Percentiles rank a stretch among this genome's conserved stretches.
phyloP scores from a whole-genome alignment of 2,797 vertebrate species.

The Agapornis canus region DNA sequence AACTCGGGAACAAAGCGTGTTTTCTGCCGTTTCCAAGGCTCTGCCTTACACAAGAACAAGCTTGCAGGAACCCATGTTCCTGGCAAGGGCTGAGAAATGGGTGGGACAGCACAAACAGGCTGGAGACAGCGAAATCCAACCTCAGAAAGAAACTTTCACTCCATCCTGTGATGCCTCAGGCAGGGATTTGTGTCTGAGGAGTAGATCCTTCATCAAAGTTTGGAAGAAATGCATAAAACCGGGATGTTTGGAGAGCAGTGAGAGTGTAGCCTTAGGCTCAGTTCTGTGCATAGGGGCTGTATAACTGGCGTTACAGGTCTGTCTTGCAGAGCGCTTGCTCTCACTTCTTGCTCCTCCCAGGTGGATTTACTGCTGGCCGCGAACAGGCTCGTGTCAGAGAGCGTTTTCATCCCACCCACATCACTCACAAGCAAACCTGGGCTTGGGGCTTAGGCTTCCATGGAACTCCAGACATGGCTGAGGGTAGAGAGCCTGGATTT shows the following conservation, averaged over 20 bases:
- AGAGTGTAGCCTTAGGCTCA: slow-evolving; percentile 44
- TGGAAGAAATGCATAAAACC: slow-evolving; percentile 24
- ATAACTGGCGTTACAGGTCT: slow-evolving; percentile 28
- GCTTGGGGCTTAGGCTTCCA: neutral
- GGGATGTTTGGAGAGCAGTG: slow-evolving; percentile 20
- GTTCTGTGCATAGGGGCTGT: neutral
- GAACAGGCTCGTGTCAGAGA: neutral
- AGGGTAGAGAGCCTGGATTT: neutral
- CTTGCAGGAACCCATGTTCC: slow-evolving; percentile 28
- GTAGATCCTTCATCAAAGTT: slow-evolving; percentile 47
- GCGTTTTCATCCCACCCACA: neutral
- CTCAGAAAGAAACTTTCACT: slow-evolving; percentile 44
- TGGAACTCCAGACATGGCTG: neutral
- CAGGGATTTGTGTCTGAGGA: slow-evolving; percentile 46
- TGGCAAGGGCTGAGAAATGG: slow-evolving; percentile 37
- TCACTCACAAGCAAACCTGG: neutral
- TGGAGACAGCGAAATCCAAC: neutral
- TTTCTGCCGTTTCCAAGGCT: slow-evolving; percentile 19
- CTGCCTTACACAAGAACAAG: slow-evolving; percentile 35
- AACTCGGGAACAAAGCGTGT: neutral
- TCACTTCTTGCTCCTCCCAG: neutral
- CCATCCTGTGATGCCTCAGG: neutral
- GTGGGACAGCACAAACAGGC: slow-evolving; percentile 9
- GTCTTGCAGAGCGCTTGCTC: neutral
- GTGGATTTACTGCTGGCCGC: neutral